These are phyloP conservation scores for Zaprionus camerounensis DNA, from an alignment of 1,140 invertebrate genomes.

Conservation along the genomic window DNA sequence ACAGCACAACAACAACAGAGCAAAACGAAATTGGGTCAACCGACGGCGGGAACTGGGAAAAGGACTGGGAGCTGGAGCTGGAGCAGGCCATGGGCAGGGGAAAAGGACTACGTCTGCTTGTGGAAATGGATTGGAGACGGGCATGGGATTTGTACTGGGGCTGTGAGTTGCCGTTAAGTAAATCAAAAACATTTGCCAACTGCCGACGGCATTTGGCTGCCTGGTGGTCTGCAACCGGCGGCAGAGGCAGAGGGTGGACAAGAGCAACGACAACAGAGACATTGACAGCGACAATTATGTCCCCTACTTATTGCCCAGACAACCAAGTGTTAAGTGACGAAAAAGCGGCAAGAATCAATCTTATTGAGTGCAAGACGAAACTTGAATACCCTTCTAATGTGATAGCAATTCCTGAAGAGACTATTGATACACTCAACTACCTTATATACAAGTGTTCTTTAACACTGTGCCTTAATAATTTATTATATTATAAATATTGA, in stretches of 20 bases:
- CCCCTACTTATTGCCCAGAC: conserved; percentile 64
- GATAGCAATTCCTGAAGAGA: too few relatives aligned
- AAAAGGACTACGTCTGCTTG: not conserved
- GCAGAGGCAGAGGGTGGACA: not conserved
- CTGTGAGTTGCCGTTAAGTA: conserved; percentile 32
- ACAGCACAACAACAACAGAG: conserved; percentile 2
- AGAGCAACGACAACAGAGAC: not conserved
- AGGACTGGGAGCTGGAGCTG: not conserved
- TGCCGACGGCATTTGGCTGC: conserved; percentile 45
- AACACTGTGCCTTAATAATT: too few relatives aligned
- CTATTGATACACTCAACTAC: too few relatives aligned
- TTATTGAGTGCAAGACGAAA: not conserved
- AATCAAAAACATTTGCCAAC: conserved; percentile 58
- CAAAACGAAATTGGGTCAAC: conserved; percentile 57
- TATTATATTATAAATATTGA: too few relatives aligned
- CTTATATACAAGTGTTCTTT: too few relatives aligned
- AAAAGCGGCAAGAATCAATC: not conserved
- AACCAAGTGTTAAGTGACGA: conserved; percentile 24
- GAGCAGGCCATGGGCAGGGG: not conserved
- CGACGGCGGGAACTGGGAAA: conserved; percentile 9
- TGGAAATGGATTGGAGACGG: not conserved
- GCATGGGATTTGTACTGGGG: conserved; percentile 7
- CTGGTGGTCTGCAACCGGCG: not conserved
- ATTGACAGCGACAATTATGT: conserved; percentile 57
- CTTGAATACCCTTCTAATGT: not conserved